phyloP scores from a whole-genome alignment of 2,888 invertebrate genomes.

The Scelioninae gen. 1 region DNA sequence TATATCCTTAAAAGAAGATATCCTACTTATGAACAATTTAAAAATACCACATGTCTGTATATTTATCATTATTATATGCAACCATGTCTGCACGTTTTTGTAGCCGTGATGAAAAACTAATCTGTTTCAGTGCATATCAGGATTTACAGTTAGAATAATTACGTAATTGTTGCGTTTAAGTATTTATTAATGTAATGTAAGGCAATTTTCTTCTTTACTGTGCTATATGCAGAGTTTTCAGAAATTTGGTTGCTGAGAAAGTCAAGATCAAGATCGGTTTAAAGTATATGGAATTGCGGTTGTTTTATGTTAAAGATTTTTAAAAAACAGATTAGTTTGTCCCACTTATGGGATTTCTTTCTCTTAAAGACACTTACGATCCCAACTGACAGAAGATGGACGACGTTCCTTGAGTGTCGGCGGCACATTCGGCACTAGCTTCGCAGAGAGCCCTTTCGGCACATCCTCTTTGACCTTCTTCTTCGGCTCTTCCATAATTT shows the following conservation, averaged over 20 bases:
- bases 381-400: conserved; percentile 96
- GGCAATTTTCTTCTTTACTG: conserved; percentile 2
- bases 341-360: neutral
- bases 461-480: conserved; percentile 93
- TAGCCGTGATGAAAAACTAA: neutral
- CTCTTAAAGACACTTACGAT: conserved; percentile 88
- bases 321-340: neutral
- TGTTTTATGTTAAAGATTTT: neutral
- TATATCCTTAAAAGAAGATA: too few relatives aligned
- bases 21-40: neutral
- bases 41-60: neutral
- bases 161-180: conserved; percentile 26
- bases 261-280: neutral
- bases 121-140: neutral
- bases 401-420: conserved; percentile 88
- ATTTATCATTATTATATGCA: too few relatives aligned
- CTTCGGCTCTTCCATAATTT: conserved; percentile 88
- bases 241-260: neutral
- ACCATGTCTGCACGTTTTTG: neutral
- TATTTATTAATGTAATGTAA: neutral
- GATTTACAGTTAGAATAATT: conserved; percentile 39
- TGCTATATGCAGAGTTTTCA: neutral
- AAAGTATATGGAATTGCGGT: neutral
- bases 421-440: conserved; percentile 93
- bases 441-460: conserved; percentile 89